Evolutionary conservation across 2,888 invertebrate species (phyloP).

Genomic region (Chloromyia formosa): DNA sequence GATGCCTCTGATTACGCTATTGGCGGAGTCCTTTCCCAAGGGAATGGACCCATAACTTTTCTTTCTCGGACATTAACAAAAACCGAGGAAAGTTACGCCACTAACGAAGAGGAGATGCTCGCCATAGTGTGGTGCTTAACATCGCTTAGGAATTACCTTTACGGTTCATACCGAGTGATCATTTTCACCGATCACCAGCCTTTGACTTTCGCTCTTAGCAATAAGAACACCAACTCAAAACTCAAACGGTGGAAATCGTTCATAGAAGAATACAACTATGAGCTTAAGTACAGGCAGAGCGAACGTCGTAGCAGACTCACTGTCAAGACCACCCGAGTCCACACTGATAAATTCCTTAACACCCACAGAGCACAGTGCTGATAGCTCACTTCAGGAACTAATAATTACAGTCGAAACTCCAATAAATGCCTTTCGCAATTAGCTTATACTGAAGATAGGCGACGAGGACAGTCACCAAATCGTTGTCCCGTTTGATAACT

Average conservation of each 20-base stretch:
- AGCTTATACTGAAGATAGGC: too few relatives aligned
- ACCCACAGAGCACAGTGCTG: neutral
- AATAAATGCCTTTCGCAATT: neutral
- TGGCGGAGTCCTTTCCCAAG: too few relatives aligned
- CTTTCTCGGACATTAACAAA: constrained; percentile 46
- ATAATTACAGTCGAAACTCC: neutral
- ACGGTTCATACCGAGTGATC: neutral
- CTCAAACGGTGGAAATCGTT: constrained; percentile 46
- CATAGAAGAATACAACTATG: constrained; percentile 43
- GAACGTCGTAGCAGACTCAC: constrained; percentile 39
- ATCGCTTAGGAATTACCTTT: neutral
- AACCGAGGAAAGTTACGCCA: too few relatives aligned
- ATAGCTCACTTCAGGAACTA: neutral
- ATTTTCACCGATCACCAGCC: too few relatives aligned
- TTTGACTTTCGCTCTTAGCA: too few relatives aligned
- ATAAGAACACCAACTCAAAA: constrained; percentile 47
- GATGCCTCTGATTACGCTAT: constrained; percentile 31
- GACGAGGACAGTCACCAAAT: too few relatives aligned
- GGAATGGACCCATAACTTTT: constrained; percentile 22
- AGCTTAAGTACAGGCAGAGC: constrained; percentile 44
- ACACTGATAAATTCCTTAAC: neutral
- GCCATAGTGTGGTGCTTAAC: too few relatives aligned
- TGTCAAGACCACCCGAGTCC: neutral
- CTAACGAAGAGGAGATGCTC: too few relatives aligned
- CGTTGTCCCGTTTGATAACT: too few relatives aligned